These are phyloP conservation scores for Meandrusa payeni DNA, from an alignment of 2,888 invertebrate species.

Conservation along the genomic window DNA sequence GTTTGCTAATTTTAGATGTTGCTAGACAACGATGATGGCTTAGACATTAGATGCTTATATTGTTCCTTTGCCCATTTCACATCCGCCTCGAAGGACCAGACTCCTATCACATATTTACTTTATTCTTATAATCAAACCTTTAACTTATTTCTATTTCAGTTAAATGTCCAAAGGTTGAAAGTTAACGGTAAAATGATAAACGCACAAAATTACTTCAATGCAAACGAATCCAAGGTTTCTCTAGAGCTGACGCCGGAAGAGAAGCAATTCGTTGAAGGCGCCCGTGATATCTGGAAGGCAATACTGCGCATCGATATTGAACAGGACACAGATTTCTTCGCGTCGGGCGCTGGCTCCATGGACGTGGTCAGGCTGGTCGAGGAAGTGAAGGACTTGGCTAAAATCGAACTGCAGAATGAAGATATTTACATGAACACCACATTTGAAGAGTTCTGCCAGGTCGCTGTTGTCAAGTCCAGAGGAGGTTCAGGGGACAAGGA, in stretches of 20 bases:
- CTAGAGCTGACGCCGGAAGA: constrained; percentile 89
- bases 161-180: constrained; percentile 89
- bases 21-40: too few relatives aligned
- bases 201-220: constrained; percentile 89
- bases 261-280: constrained; percentile 81
- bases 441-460: constrained; percentile 89
- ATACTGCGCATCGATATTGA: constrained; percentile 90
- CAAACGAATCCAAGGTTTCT: constrained; percentile 72
- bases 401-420: constrained; percentile 90
- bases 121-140: neutral
- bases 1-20: too few relatives aligned
- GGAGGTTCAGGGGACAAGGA: constrained; percentile 79
- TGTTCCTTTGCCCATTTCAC: too few relatives aligned
- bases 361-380: constrained; percentile 97
- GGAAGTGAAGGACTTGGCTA: constrained; percentile 91
- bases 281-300: constrained; percentile 89
- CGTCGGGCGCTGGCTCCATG: constrained; percentile 98
- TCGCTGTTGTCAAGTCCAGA: constrained; percentile 84
- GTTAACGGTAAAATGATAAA: constrained; percentile 90
- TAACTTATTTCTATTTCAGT: constrained; percentile 60
- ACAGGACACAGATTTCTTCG: constrained; percentile 94
- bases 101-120: neutral
- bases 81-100: constrained; percentile 10
- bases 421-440: constrained; percentile 96
- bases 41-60: too few relatives aligned